phyloP scores from a whole-genome alignment of 2,113 vertebrate species.

The Pampusana beccarii region DNA sequence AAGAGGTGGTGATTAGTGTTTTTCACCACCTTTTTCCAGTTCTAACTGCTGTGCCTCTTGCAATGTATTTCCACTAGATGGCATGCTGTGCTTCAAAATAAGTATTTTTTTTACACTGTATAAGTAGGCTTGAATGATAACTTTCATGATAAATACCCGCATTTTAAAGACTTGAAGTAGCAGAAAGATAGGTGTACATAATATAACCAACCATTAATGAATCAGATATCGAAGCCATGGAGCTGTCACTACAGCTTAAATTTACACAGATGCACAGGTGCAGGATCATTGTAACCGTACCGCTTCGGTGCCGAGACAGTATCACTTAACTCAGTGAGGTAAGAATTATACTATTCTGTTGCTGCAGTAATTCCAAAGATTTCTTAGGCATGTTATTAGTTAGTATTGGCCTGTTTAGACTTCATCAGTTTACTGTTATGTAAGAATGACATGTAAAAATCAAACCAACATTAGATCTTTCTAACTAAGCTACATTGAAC shows the following conservation, averaged over 20 bases:
- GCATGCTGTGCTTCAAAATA: conserved; percentile 55
- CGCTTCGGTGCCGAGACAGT: not conserved
- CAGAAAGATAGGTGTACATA: not conserved
- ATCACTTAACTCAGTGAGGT: not conserved
- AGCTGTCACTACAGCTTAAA: not conserved
- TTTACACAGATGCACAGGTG: not conserved
- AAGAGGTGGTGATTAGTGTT: not conserved
- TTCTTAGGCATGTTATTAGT: not conserved
- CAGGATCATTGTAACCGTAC: not conserved
- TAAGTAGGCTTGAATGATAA: not conserved
- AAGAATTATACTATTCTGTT: not conserved
- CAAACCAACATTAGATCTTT: not conserved
- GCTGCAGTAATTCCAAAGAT: not conserved
- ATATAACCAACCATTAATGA: not conserved
- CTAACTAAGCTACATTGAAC: not conserved
- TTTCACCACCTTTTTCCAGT: not conserved
- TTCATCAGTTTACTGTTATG: not conserved
- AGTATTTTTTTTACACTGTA: not conserved
- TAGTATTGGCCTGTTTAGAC: not conserved
- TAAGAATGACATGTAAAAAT: not conserved
- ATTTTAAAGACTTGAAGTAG: not conserved
- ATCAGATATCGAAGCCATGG: not conserved
- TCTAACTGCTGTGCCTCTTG: not conserved
- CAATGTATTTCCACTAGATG: conserved; percentile 71
- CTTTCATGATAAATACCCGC: not conserved